phyloP scores from a whole-genome alignment of 2,113 vertebrate genomes.

The Mus musculus region GRCm39 chr11:96536001-96536500 shows the following conservation, averaged over 20 bases:
- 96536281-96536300: neutral
- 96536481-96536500: conserved; percentile 65
- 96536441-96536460: conserved; percentile 47
- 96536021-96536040: conserved; percentile 67
- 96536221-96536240: neutral
- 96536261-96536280: neutral
- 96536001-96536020: conserved; percentile 57
- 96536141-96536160: neutral
- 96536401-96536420: conserved; percentile 30
- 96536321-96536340: neutral
- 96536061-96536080: conserved; percentile 50
- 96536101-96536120: neutral
- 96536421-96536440: neutral
- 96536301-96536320: neutral
- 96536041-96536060: conserved; percentile 65
- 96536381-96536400: conserved; percentile 19
- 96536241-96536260: conserved; percentile 35
- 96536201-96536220: conserved; percentile 39
- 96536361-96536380: conserved; percentile 23
- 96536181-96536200: neutral
- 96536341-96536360: conserved; percentile 32
- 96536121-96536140: conserved; percentile 16
- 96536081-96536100: conserved; percentile 11
- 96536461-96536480: conserved; percentile 48
- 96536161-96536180: neutral